Evolutionary conservation across 2,888 invertebrate species (phyloP).

Genomic region (Caenorhabditis sp.): DNA sequence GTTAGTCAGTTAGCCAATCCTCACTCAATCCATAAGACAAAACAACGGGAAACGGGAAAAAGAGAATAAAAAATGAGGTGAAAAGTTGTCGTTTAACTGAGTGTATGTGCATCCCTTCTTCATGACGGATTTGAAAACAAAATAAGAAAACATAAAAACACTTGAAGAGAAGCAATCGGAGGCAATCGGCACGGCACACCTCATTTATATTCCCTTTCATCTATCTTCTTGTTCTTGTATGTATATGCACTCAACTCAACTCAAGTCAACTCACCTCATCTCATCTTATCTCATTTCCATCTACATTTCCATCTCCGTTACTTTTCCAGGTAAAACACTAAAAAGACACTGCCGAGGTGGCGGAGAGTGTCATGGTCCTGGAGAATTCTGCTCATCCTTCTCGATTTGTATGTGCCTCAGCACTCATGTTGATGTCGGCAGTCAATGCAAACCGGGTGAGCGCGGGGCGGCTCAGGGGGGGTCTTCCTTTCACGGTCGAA

Average conservation of each 20-base stretch:
- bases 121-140: slow-evolving; percentile 40
- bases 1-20: not conserved
- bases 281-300: not conserved
- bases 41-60: slow-evolving; percentile 13
- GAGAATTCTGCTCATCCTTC: slow-evolving; percentile 78
- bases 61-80: slow-evolving; percentile 18
- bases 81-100: slow-evolving; percentile 6
- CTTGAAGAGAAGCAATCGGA: slow-evolving; percentile 32
- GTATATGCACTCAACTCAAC: too few relatives aligned
- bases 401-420: slow-evolving; percentile 77
- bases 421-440: slow-evolving; percentile 75
- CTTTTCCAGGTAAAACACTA: slow-evolving; percentile 72
- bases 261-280: too few relatives aligned
- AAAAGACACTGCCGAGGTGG: slow-evolving; percentile 72
- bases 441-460: slow-evolving; percentile 76
- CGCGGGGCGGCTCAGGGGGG: not conserved
- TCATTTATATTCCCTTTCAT: slow-evolving; percentile 44
- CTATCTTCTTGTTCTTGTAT: too few relatives aligned
- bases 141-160: slow-evolving; percentile 2
- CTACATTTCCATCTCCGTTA: too few relatives aligned
- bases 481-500: slow-evolving; percentile 59
- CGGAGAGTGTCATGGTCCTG: slow-evolving; percentile 77
- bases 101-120: not conserved
- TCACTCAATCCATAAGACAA: slow-evolving; percentile 6
- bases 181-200: too few relatives aligned